Evolutionary conservation across 1,140 invertebrate genomes (phyloP), one percentile per base, ranked within the genome.

Genomic region (Drosophila tsacasi): DNA sequence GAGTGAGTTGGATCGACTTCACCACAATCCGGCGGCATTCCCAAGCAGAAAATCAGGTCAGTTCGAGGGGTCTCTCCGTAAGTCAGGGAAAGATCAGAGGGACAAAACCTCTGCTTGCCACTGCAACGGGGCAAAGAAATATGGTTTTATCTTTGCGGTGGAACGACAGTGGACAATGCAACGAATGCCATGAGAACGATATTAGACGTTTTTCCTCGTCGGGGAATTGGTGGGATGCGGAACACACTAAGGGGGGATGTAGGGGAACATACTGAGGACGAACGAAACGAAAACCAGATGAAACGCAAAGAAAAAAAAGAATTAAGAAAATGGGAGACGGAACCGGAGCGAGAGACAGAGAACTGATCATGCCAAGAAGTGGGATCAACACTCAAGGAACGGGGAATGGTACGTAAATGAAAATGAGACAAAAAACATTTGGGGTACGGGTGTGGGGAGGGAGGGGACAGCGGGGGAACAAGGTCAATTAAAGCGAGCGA

Each of bases 11-110:
- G 32, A 67, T 63, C 25, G 64, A 64, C 59, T 71, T 55, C 19
- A 68, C 68, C 39, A 61, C 71, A 61, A 74, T 77, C 59, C 67
- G 35, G 74, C 63, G 74, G 47, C 68, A 89, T 78, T 89, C 84
- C 84, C 84, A 89, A 89, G 84, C 84, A 89, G 84, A 89, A 89
- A 87, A 65, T 62, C 50, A 59, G 25, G 62, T 54, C 46, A 46
- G 58, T 61, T 60, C 15, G 23, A 12, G 27, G 30, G 32, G 5
- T 40, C 35, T 49, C 19, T 39, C 25, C 27, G 17, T 23, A 23
- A 23, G 19, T 46, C 17, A 40, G 37, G 44, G 25, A 25, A 39
- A 67, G 37, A 12, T 25, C 17, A 25, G 62, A 67, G 63, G 37
- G 23, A 19, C 37, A 62, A 62, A 65, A n/a, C 30, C 63, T 30